Conservation (phyloP, 2,797 vertebrate species). For the Xiphophorus birchmanni region DNA sequence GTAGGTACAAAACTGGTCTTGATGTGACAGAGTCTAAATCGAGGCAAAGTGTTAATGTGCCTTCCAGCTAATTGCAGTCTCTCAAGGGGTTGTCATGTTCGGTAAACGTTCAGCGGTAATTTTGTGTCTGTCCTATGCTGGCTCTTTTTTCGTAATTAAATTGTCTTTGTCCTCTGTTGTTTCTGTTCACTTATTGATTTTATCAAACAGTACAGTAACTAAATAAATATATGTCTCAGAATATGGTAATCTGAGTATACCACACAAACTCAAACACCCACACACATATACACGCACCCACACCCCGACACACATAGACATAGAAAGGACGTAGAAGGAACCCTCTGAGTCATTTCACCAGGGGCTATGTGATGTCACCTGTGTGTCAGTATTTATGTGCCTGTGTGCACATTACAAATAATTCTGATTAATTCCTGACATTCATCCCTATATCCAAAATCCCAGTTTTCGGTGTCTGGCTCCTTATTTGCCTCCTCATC, state of each 20-base stretch:
- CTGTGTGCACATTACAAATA: conserved; percentile 47
- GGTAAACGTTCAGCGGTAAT: conserved; percentile 24
- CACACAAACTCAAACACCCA: background rate
- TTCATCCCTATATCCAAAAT: conserved; percentile 55
- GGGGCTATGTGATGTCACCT: conserved; percentile 41
- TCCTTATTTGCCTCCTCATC: conserved; percentile 31
- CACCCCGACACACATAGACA: background rate
- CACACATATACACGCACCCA: accelerated
- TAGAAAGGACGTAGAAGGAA: conserved; percentile 9
- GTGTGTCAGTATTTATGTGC: conserved; percentile 7
- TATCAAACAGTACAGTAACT: conserved; percentile 21
- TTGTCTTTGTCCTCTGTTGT: conserved; percentile 11
- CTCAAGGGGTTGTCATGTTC: conserved; percentile 46
- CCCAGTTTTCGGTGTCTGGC: conserved; percentile 36
- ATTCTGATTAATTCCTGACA: conserved; percentile 65
- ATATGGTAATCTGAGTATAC: conserved; percentile 15
- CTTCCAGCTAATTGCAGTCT: conserved; percentile 45
- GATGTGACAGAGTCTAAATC: conserved; percentile 39
- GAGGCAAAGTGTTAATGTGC: conserved; percentile 27
- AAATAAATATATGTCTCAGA: conserved; percentile 42
- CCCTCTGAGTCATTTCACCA: conserved; percentile 39
- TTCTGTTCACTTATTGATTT: conserved; percentile 43
- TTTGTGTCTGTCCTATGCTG: conserved; percentile 20
- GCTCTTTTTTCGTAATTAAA: conserved; percentile 14
- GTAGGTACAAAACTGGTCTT: conserved; percentile 11